Evolutionary conservation across 2,888 invertebrate species (phyloP).

Genomic region (Galerucella nymphaeae): DNA sequence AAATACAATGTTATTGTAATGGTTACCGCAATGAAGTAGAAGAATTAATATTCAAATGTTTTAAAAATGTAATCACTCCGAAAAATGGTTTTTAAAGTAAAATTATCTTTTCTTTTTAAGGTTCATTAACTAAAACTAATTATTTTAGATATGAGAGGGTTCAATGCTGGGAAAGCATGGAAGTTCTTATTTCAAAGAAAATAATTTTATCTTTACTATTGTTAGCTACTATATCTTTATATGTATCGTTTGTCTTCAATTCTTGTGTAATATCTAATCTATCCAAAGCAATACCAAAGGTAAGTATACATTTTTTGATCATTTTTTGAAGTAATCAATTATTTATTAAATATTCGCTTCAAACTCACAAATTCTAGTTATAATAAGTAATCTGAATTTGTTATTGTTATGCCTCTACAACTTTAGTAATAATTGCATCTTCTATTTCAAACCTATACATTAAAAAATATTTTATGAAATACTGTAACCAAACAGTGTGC

Average conservation of each 20-base stretch:
- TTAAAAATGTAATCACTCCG: not conserved
- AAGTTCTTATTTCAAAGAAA: constrained; percentile 60
- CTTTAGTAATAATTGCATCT: too few species aligned
- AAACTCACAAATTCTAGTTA: too few species aligned
- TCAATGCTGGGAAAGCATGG: constrained; percentile 52
- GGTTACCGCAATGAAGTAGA: not conserved
- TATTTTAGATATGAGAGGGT: constrained; percentile 42
- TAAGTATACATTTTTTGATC: constrained; percentile 53
- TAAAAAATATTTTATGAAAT: too few species aligned
- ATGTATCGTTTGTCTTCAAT: constrained; percentile 72
- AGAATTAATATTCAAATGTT: not conserved
- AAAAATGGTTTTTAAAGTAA: not conserved
- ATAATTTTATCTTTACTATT: constrained; percentile 59
- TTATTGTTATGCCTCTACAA: too few species aligned
- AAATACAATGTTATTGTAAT: not conserved
- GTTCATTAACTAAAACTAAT: not conserved
- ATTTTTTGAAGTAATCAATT: too few species aligned
- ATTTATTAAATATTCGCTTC: too few species aligned
- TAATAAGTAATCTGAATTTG: too few species aligned
- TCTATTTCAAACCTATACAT: too few species aligned
- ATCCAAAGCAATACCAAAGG: constrained; percentile 68
- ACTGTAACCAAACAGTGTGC: too few species aligned
- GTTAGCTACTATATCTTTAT: constrained; percentile 67
- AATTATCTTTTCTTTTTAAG: not conserved
- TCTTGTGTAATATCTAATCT: constrained; percentile 70